phyloP scores from a whole-genome alignment of 2,888 invertebrate species.

The Itoplectis maculator region DNA sequence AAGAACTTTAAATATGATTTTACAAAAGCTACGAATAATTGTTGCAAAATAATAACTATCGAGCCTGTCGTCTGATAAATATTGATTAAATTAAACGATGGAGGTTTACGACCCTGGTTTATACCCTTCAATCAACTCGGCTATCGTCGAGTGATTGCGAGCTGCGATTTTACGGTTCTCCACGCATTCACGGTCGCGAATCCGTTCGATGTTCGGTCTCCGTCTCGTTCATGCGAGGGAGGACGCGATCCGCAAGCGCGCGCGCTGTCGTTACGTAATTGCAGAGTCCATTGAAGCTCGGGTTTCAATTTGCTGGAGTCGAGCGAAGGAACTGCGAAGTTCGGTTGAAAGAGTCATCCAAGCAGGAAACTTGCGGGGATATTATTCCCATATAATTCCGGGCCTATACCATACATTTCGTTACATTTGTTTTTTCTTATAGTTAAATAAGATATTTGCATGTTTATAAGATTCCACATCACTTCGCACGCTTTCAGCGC shows the following conservation, averaged over 20 bases:
- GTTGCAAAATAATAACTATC: no score
- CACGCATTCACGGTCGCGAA: conserved; percentile 33
- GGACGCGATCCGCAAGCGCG: conserved; percentile 44
- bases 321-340: conserved; percentile 44
- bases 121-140: not conserved
- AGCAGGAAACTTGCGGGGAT: not conserved
- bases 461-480: no score
- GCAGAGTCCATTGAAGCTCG: conserved; percentile 65
- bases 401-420: no score
- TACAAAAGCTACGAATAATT: no score
- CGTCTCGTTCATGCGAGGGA: conserved; percentile 52
- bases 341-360: conserved; percentile 28
- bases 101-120: not conserved
- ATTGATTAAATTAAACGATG: no score
- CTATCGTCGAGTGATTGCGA: not conserved
- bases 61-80: no score
- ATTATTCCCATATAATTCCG: no score
- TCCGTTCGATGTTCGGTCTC: conserved; percentile 16
- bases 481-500: no score
- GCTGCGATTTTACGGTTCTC: conserved; percentile 43
- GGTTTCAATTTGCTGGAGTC: conserved; percentile 60
- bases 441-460: no score
- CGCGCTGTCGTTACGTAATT: conserved; percentile 68
- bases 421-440: no score
- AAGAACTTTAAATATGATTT: no score